Evolutionary conservation across 1,140 invertebrate species (phyloP), one percentile per base, ranked within the genome.

Genomic region (Pseudoatta argentina): DNA sequence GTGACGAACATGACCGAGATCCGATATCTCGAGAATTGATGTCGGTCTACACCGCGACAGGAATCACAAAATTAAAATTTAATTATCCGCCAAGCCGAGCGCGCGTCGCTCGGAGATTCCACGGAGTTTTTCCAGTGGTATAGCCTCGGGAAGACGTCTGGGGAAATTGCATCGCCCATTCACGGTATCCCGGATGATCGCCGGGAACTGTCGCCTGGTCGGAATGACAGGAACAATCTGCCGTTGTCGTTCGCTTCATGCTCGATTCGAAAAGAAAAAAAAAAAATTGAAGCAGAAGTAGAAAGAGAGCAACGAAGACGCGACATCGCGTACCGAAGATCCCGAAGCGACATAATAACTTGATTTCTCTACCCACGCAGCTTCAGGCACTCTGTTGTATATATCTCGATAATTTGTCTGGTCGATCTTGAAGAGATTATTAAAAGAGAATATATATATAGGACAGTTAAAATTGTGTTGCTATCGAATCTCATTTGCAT

Each of bases 41-140:
- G 85, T 39, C 61, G 67, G 44, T 63, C 76, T 67, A 82, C 85
- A 67, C 75, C 87, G 57, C 72, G 87, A 63, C 79, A 91, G 83
- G 72, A 91, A 91, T 92, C 87, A 89, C 91, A 91, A 91, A 91
- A 92, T 92, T 92, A 92, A 92, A 92, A 92, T 92, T 92, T 91
- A 92, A 92, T 92, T 92, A 92, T 92, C 89, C 78, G 78, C 73
- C 88, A 69, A 66, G 89, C 57, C 86, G 66, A 85, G 88, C 87
- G 81, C 87, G 77, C 85, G 82, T 69, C 44, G 86, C 76, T 72
- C 48, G 51, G 85, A 91, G 89, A 86, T 91, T 88, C 87, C 78
- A 82, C 53, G 18, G 86, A 91, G 86, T 86, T 87, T 91, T 88
- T 87, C 82, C 88, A 53, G 48, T 53, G 53, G 39, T 71, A 85